phyloP scores from a whole-genome alignment of 2,113 vertebrate genomes.

The Semicossyphus pulcher region DNA sequence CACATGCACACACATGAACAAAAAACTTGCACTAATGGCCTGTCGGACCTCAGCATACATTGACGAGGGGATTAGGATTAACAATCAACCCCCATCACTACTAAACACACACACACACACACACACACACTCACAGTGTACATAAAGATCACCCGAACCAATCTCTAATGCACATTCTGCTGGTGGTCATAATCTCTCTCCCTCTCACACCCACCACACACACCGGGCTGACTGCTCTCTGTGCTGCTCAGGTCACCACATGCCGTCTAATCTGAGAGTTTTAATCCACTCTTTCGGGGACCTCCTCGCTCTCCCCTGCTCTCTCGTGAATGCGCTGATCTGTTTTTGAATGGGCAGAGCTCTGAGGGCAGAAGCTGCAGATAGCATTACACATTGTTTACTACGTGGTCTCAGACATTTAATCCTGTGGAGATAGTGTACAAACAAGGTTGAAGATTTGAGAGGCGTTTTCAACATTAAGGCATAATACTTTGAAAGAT shows the following conservation, averaged over 20 bases:
- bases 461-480: too few relatives aligned
- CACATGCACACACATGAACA: slow-evolving; percentile 1
- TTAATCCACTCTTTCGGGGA: slow-evolving; percentile 63
- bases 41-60: slow-evolving; percentile 20
- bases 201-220: slow-evolving; percentile 11
- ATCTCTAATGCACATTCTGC: slow-evolving; percentile 72
- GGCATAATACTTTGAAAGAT: too few relatives aligned
- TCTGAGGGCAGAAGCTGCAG: neutral
- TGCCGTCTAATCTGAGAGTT: slow-evolving; percentile 70
- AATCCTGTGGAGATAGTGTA: neutral
- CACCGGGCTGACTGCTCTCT: slow-evolving; percentile 64
- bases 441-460: too few relatives aligned
- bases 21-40: slow-evolving; percentile 56
- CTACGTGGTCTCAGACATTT: neutral
- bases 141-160: slow-evolving; percentile 53
- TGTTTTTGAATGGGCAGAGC: neutral
- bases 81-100: slow-evolving; percentile 46
- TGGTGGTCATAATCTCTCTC: slow-evolving; percentile 57
- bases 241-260: slow-evolving; percentile 66
- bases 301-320: slow-evolving; percentile 5
- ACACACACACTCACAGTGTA: slow-evolving; percentile 7
- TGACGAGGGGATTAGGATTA: slow-evolving; percentile 76
- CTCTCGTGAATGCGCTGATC: neutral
- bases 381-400: neutral
- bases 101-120: slow-evolving; percentile 24